These are phyloP conservation scores for Apamea epomidion DNA, from an alignment of 2,888 invertebrate genomes.

Conservation along the genomic window DNA sequence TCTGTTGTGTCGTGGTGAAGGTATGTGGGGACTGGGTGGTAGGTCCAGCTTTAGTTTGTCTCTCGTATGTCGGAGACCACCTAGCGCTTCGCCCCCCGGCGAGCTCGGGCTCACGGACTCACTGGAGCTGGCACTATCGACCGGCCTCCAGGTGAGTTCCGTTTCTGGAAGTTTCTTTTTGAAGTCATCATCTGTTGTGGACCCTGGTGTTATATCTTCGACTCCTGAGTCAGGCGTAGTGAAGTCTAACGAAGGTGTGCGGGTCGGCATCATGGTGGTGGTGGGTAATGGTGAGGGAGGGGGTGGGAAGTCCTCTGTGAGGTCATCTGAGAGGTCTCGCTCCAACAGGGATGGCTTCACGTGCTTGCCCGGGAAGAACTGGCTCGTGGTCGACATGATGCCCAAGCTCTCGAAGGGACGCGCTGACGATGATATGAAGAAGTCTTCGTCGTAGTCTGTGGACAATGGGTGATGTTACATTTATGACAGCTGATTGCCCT, in stretches of 20 bases:
- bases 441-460: conserved; percentile 92
- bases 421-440: conserved; percentile 93
- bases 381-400: conserved; percentile 90
- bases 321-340: conserved; percentile 74
- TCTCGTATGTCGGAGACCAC: conserved; percentile 93
- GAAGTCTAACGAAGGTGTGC: conserved; percentile 85
- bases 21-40: conserved; percentile 89
- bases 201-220: conserved; percentile 91
- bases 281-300: conserved; percentile 74
- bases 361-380: conserved; percentile 93
- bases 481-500: background rate
- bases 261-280: conserved; percentile 69
- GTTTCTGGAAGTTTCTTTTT: conserved; percentile 76
- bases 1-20: conserved; percentile 83
- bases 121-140: conserved; percentile 85
- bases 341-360: conserved; percentile 78
- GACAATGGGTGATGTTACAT: background rate
- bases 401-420: conserved; percentile 93
- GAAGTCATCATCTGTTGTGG: conserved; percentile 81
- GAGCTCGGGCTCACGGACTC: conserved; percentile 87
- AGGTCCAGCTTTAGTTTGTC: conserved; percentile 93
- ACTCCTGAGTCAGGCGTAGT: conserved; percentile 92
- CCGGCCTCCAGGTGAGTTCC: conserved; percentile 76
- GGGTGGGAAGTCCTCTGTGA: conserved; percentile 74
- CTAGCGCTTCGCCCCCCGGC: conserved; percentile 88